Evolutionary conservation across 92 coral and sea anemone species (phyloP), one percentile per base, ranked within the genome.

Genomic region (Parazoanthus swiftii): DNA sequence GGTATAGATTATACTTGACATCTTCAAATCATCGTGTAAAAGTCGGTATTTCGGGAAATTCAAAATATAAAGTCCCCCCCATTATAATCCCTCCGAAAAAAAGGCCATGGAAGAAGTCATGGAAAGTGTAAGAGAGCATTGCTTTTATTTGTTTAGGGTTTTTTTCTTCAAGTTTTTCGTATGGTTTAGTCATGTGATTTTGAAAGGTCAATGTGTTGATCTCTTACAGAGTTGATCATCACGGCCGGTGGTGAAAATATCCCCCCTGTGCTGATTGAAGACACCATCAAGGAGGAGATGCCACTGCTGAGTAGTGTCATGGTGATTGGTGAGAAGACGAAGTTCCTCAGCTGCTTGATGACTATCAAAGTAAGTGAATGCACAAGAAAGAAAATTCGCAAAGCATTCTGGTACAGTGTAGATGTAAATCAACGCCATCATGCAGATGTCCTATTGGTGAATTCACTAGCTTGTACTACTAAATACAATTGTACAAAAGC

Each of bases 231-330:
- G 82, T 48, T 96, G 81, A 94, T 96, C 48, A 96, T 96, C 86
- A 96, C 98, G 21, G 98, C 98, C 56, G 98, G 98, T 23, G 98
- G 96, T 43, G 98, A 96, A 81, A 96, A 96, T 77, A 89, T 96
- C 21, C 91, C 98, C 21, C 98, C 98, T 54, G 98, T 96, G 4
- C 88, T 90, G 3, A 89, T 96, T 48, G 98, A 96, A 76, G 98
- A 96, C 51, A 89, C 75, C 71, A 93, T 96, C 93, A 93, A 95
- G 37, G 97, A 89, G 82, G 96, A 94, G 82, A 15, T 93, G 59
- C 91, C 96, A 2, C 25, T 96, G 46, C 78, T 96, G 2, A 96
- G 95, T 89, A 96, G 93, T 83, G 90, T 89, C 23, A 91, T 96
- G 95, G 90, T 93, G 59, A 89, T 96, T 65, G 98, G 98, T 21